Evolutionary conservation across 2,888 invertebrate genomes (phyloP), one percentile per base, ranked within the genome.

Genomic region (Rhagium mordax): DNA sequence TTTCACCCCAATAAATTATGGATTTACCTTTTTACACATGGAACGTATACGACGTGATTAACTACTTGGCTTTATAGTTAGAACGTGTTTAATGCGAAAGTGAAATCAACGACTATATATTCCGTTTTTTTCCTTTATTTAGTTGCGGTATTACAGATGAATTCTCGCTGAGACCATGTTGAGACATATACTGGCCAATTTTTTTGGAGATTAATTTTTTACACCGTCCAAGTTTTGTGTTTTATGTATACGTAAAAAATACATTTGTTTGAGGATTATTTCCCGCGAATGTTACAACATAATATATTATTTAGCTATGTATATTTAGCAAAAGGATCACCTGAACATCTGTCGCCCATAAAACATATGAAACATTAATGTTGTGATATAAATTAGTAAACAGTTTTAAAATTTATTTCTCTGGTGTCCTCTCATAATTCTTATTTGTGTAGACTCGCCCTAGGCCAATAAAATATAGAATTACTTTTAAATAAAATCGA

Each of bases 1-100:
- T 74, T 72, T 76, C 74, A 74, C 70, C 73, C 75, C 59, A 67
- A 73, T 77, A 74, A 77, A 74, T 76, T 57, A 60, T 33, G 16
- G 66, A 47, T 60, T 74, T 71, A 68, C 49, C 27, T 71, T 64
- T 61, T 60, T 69, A 49, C 27, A 18, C 61, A 49, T 49, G 53
- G 21, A 47, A 16, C 51, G 18, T 27, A 53, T 33, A 51, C 33
- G 16, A 15, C 18, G 51, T 51, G 27, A 33, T 27, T 60, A 60
- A 60, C 59, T 60, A 60, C 59, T 60, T 29, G 16, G 59, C 18
- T 60, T 60, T 60, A 60, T 33, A 18, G 33, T 18, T 33, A 29
- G 13, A 41, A 60, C 59, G 27, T 60, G 33, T 33, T 60, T 29
- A 60, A 60, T 33, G 59, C 13, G 57, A 27, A 59, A 18, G 59